Conservation (phyloP, 2,888 invertebrate species). For the Protophormia terraenovae region DNA sequence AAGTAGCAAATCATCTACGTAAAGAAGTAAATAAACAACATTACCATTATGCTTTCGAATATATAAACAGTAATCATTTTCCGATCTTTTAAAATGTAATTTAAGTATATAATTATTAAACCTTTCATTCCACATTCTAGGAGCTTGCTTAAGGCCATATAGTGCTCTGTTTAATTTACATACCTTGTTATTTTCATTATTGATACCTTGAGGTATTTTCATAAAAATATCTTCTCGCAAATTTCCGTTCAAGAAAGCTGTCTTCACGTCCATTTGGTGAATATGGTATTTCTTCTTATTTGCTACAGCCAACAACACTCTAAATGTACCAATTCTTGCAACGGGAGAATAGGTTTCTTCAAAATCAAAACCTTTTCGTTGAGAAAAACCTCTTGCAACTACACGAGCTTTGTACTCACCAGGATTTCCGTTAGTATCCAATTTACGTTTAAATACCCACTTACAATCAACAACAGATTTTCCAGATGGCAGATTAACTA, state of each 20-base stretch:
- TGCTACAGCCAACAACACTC: too few relatives aligned
- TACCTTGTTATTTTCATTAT: too few relatives aligned
- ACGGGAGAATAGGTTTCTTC: conserved; percentile 25
- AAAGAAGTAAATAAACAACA: background rate
- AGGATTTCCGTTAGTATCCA: background rate
- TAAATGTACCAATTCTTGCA: too few relatives aligned
- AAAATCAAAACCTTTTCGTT: conserved; percentile 16
- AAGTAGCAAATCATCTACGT: background rate
- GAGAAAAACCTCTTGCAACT: conserved; percentile 46
- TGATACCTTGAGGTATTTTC: too few relatives aligned
- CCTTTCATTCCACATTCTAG: too few relatives aligned
- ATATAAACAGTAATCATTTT: background rate
- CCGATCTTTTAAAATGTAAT: background rate
- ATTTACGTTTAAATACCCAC: conserved; percentile 37
- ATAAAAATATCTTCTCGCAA: too few relatives aligned
- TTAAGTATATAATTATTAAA: background rate
- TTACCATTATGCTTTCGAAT: too few relatives aligned
- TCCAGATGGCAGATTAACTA: background rate
- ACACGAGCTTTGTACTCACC: conserved; percentile 15
- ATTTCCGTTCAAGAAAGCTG: too few relatives aligned
- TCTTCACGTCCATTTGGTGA: too few relatives aligned
- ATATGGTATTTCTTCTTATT: too few relatives aligned
- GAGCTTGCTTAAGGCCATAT: too few relatives aligned
- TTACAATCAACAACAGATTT: conserved; percentile 13
- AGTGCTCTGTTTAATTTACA: too few relatives aligned